These are phyloP conservation scores for Pristionchus fissidentatus DNA, from an alignment of 2,888 invertebrate species.

Conservation along the genomic window DNA sequence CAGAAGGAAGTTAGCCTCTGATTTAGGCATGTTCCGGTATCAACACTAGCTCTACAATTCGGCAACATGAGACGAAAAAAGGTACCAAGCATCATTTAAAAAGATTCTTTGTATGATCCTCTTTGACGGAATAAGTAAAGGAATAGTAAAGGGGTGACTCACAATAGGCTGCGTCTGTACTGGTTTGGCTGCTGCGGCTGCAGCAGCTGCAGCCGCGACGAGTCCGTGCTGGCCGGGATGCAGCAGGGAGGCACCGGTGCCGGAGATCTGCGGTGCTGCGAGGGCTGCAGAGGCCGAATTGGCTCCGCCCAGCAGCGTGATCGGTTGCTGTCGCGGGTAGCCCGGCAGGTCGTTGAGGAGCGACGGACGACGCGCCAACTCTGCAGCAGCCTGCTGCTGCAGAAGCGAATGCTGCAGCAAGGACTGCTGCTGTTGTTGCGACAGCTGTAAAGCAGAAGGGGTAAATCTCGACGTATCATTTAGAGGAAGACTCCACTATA, in stretches of 20 bases:
- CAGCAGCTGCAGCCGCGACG: background rate
- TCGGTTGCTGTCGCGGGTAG: constrained; percentile 8
- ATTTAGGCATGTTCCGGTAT: too few species aligned
- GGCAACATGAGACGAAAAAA: too few species aligned
- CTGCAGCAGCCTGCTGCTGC: background rate
- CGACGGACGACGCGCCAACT: background rate
- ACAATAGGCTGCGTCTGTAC: background rate
- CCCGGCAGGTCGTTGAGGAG: constrained; percentile 22
- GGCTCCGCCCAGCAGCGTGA: background rate
- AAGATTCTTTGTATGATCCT: too few species aligned
- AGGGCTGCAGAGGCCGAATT: background rate
- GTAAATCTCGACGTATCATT: too few species aligned
- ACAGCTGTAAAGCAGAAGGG: background rate
- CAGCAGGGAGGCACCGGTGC: constrained; percentile 40
- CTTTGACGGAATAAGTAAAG: too few species aligned
- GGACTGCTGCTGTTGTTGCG: background rate
- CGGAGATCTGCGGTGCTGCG: constrained; percentile 44
- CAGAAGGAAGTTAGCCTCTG: too few species aligned
- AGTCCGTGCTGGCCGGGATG: background rate
- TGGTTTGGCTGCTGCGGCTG: background rate
- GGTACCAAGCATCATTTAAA: too few species aligned
- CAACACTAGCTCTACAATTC: too few species aligned
- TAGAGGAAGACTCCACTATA: too few species aligned
- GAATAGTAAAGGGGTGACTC: background rate
- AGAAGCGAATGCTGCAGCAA: too few species aligned